Conservation (phyloP, 2,113 vertebrate species). For the Abramis brama region DNA sequence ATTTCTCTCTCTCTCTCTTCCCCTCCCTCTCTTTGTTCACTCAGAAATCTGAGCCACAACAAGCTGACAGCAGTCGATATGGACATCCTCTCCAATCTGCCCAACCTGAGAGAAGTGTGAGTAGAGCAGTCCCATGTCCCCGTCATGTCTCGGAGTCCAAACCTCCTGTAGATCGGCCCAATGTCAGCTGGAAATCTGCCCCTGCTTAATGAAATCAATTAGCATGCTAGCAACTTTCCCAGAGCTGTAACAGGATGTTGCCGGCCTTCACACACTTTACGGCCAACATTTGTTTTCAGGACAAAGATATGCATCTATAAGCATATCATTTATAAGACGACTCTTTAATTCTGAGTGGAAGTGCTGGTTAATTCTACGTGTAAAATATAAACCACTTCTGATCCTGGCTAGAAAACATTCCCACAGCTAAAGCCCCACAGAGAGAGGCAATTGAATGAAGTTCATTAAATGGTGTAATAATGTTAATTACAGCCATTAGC, state of each 20-base stretch:
- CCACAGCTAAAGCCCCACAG: neutral
- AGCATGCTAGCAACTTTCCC: neutral
- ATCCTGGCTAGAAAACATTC: neutral
- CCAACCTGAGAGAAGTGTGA: slow-evolving; percentile 91
- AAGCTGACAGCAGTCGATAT: slow-evolving; percentile 83
- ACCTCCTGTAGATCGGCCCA: slow-evolving; percentile 15
- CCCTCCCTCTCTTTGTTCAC: slow-evolving; percentile 53
- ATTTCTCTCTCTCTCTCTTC: neutral
- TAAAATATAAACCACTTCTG: neutral
- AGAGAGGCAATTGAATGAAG: neutral
- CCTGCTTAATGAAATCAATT: neutral
- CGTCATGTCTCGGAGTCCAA: neutral
- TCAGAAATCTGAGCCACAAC: slow-evolving; percentile 94
- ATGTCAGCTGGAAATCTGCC: neutral
- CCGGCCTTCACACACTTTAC: neutral
- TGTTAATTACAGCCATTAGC: slow-evolving; percentile 44
- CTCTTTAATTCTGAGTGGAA: neutral
- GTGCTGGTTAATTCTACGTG: neutral
- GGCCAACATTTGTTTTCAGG: neutral
- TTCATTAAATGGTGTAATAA: slow-evolving; percentile 17
- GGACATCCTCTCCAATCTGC: slow-evolving; percentile 83
- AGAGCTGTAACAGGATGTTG: neutral
- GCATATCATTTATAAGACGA: neutral
- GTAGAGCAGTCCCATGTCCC: slow-evolving; percentile 67
- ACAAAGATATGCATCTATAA: neutral